These are phyloP conservation scores for Aplodontia rufa DNA, from an alignment of 2,113 vertebrate species.

Conservation along the genomic window DNA sequence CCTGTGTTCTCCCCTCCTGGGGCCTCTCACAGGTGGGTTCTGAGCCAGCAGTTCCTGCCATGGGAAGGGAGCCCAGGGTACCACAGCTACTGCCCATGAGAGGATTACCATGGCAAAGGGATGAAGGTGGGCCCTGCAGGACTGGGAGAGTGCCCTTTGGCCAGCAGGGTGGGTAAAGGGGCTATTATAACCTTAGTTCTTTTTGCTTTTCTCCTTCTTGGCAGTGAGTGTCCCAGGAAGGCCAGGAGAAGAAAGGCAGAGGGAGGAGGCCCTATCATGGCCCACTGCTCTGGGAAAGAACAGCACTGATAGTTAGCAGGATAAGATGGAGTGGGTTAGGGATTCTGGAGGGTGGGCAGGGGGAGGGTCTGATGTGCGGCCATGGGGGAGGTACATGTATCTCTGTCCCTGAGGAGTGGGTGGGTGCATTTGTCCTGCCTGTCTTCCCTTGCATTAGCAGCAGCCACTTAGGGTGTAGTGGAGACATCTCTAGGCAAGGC, in stretches of 20 bases:
- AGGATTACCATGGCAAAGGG: neutral
- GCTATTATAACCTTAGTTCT: neutral
- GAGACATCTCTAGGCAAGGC: neutral
- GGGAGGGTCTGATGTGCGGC: neutral
- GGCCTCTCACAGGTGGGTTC: neutral
- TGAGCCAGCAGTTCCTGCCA: neutral
- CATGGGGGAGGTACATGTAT: neutral
- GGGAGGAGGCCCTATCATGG: neutral
- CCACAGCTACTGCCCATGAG: neutral
- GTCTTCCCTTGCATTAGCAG: neutral
- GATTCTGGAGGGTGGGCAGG: neutral
- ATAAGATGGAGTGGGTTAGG: neutral
- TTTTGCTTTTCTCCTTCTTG: neutral
- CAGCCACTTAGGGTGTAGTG: neutral
- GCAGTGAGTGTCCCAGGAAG: neutral
- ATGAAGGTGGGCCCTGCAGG: neutral
- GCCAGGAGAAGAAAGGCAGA: neutral
- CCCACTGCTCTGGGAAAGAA: neutral
- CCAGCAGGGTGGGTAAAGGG: neutral
- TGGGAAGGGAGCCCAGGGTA: neutral
- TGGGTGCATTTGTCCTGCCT: neutral
- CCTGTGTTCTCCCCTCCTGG: neutral
- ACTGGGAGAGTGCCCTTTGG: too few species aligned
- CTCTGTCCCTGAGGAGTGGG: conserved; percentile 56
- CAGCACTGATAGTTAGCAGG: neutral